These are phyloP conservation scores for Oreochromis aureus DNA, from an alignment of 2,113 vertebrate species.

Conservation along the genomic window DNA sequence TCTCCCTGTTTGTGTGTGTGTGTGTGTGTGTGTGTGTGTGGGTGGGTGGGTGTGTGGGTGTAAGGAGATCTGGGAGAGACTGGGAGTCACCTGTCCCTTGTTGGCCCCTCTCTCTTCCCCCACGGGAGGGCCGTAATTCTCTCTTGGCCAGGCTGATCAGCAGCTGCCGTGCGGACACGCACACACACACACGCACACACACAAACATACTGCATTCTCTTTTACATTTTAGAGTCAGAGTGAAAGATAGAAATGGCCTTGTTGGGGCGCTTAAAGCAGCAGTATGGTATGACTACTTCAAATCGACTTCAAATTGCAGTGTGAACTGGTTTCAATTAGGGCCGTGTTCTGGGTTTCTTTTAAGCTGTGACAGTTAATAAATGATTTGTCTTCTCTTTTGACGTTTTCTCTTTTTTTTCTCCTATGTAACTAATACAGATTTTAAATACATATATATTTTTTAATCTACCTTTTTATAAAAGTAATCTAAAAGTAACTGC, in stretches of 20 bases:
- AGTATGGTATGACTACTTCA: not conserved
- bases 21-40: not conserved
- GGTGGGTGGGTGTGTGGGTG: not conserved
- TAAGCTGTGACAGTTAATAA: not conserved
- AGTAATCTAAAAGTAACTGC: not conserved
- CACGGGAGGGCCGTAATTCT: slow-evolving; percentile 66
- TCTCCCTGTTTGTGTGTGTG: slow-evolving; percentile 4
- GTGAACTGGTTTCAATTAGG: not conserved
- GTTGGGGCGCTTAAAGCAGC: not conserved
- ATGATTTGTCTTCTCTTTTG: not conserved
- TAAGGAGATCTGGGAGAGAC: slow-evolving; percentile 65
- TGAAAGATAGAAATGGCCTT: not conserved
- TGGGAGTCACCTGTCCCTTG: slow-evolving; percentile 72
- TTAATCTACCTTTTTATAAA: not conserved
- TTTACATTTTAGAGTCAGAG: not conserved
- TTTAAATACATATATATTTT: not conserved
- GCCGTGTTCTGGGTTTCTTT: not conserved
- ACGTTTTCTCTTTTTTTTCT: not conserved
- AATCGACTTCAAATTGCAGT: not conserved
- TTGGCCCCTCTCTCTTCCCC: slow-evolving; percentile 55
- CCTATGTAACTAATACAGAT: not conserved
- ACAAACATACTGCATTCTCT: not conserved
- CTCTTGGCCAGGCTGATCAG: slow-evolving; percentile 61
- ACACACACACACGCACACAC: not conserved
- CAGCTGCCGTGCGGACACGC: slow-evolving; percentile 57